These are phyloP conservation scores for Hyppa rectilinea DNA, from an alignment of 2,888 invertebrate genomes.

Conservation along the genomic window DNA sequence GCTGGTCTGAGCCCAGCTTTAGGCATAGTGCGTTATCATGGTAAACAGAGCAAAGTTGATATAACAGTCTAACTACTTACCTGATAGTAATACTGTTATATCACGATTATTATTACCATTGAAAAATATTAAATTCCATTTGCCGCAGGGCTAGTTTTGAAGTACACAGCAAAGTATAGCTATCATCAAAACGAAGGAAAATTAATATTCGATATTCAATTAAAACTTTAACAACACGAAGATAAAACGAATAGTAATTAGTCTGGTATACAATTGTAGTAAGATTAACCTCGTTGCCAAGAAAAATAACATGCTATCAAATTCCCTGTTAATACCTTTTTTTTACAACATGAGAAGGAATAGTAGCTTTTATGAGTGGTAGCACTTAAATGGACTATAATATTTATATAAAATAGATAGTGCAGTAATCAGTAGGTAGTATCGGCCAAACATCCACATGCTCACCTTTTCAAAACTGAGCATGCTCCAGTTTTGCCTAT, in stretches of 20 bases:
- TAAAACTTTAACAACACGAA: not conserved
- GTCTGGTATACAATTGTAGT: not conserved
- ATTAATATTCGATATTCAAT: slow-evolving; percentile 16
- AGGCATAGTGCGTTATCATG: not conserved
- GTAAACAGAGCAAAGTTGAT: not conserved
- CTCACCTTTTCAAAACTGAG: too few relatives aligned
- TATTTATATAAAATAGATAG: too few relatives aligned
- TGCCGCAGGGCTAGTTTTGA: not conserved
- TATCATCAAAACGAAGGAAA: not conserved
- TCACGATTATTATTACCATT: not conserved
- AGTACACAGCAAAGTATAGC: not conserved
- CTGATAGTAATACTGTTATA: not conserved
- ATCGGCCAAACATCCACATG: too few relatives aligned
- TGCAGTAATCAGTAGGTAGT: too few relatives aligned
- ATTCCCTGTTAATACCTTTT: too few relatives aligned
- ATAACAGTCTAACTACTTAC: too few relatives aligned
- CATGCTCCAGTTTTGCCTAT: too few relatives aligned
- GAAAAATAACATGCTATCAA: not conserved
- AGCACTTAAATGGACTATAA: too few relatives aligned
- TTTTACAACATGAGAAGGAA: too few relatives aligned
- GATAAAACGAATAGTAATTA: not conserved
- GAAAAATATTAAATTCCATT: not conserved
- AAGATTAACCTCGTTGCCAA: not conserved
- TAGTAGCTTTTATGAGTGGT: too few relatives aligned
- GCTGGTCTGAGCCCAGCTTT: not conserved